Percentiles rank a stretch among this genome's conserved stretches.
Conservation (phyloP, 2,797 vertebrate species). For the Falco rusticolus region DNA sequence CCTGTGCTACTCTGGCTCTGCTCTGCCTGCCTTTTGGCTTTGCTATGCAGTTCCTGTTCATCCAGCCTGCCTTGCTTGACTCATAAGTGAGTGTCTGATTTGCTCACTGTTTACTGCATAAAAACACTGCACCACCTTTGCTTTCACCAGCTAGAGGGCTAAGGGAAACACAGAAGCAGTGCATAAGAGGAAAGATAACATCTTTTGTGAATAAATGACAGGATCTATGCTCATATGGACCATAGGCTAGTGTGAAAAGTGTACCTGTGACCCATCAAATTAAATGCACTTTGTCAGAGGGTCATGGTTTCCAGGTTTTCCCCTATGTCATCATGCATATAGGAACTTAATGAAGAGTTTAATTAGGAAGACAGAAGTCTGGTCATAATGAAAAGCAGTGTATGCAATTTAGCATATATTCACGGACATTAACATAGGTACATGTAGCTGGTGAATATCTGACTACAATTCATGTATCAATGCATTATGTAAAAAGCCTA, state of each 20-base stretch:
- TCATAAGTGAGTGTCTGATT: neutral
- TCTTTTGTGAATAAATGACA: neutral
- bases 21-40: neutral
- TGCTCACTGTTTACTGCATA: slow-evolving; percentile 10
- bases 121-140: neutral
- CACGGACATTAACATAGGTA: neutral
- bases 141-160: neutral
- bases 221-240: neutral
- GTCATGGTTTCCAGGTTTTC: neutral
- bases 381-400: neutral
- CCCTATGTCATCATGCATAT: neutral
- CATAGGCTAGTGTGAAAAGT: neutral
- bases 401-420: neutral
- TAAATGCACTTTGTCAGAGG: neutral
- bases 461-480: neutral
- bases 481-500: neutral
- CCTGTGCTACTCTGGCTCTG: neutral
- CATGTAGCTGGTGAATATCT: neutral
- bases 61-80: neutral
- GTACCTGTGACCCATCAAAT: neutral
- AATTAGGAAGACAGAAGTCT: neutral
- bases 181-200: neutral
- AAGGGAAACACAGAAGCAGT: neutral
- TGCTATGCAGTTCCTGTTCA: neutral
- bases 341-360: neutral